These are phyloP conservation scores for Troides helena DNA, from an alignment of 2,888 invertebrate species.

Conservation along the genomic window DNA sequence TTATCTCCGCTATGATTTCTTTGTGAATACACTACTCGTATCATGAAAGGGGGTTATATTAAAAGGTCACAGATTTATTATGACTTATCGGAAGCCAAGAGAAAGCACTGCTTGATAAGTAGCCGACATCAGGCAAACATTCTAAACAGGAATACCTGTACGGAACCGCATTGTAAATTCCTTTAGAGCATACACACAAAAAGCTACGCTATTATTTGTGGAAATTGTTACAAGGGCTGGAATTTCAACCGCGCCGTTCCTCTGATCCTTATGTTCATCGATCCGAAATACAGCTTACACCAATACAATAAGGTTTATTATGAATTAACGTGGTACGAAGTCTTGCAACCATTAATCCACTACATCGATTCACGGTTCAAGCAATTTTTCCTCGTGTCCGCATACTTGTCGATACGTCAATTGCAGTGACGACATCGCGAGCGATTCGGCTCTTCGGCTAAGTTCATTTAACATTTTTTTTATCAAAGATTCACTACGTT, in stretches of 20 bases:
- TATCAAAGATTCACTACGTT: background rate
- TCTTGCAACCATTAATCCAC: slow-evolving; percentile 46
- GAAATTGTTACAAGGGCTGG: slow-evolving; percentile 23
- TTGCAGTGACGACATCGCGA: slow-evolving; percentile 24
- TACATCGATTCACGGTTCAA: slow-evolving; percentile 39
- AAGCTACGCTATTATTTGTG: slow-evolving; percentile 22
- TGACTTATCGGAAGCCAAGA: too few species aligned
- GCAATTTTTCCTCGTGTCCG: slow-evolving; percentile 29
- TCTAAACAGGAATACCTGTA: slow-evolving; percentile 1
- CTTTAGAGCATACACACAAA: background rate
- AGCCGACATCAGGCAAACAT: background rate
- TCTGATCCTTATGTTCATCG: background rate
- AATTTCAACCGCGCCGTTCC: slow-evolving; percentile 20
- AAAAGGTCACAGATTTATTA: background rate
- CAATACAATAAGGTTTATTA: background rate
- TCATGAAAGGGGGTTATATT: too few species aligned
- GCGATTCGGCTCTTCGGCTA: slow-evolving; percentile 3
- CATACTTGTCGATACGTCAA: slow-evolving; percentile 24
- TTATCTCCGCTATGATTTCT: too few species aligned
- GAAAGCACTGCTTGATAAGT: background rate
- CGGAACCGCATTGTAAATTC: slow-evolving; percentile 6
- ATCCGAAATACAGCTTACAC: background rate
- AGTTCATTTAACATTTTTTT: background rate
- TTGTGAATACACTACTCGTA: too few species aligned
- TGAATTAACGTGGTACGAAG: background rate